These are phyloP conservation scores for Myotis planiceps DNA, from an alignment of 2,797 vertebrate genomes.

Conservation along the genomic window DNA sequence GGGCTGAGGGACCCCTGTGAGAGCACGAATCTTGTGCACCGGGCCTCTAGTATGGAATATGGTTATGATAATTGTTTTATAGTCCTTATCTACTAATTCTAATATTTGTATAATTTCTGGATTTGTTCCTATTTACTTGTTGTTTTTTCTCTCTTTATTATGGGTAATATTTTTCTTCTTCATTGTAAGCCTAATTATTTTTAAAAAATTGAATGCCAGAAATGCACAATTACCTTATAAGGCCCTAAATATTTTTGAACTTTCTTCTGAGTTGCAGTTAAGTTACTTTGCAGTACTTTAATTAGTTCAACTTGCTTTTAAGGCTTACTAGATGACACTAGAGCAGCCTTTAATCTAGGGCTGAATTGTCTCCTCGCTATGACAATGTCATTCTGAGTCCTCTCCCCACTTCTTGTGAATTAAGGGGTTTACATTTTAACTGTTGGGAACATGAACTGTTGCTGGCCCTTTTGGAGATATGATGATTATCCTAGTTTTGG, in stretches of 20 bases:
- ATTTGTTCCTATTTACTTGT: neutral
- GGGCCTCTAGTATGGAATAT: neutral
- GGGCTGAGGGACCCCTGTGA: too few species aligned
- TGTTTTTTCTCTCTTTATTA: neutral
- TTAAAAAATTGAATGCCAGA: neutral
- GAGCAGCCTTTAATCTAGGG: neutral
- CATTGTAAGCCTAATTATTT: neutral
- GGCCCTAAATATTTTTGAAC: neutral
- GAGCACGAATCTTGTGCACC: too few species aligned
- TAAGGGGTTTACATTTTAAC: constrained; percentile 1
- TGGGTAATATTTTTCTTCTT: neutral
- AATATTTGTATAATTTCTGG: neutral
- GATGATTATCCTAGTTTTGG: neutral
- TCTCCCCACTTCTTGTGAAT: neutral
- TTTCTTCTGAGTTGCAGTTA: constrained; percentile 26
- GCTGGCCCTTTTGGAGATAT: neutral
- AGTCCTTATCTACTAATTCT: neutral
- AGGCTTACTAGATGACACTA: neutral
- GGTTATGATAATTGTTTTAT: neutral
- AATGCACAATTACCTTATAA: neutral
- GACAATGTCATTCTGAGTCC: neutral
- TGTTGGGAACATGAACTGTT: neutral
- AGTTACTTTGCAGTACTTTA: neutral
- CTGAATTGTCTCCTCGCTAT: neutral
- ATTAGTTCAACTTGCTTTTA: constrained; percentile 1